Percentiles rank a stretch among this genome's conserved stretches.
These are phyloP conservation scores for Mesorhabditis belari DNA, from an alignment of 2,888 invertebrate species.

Conservation along the genomic window DNA sequence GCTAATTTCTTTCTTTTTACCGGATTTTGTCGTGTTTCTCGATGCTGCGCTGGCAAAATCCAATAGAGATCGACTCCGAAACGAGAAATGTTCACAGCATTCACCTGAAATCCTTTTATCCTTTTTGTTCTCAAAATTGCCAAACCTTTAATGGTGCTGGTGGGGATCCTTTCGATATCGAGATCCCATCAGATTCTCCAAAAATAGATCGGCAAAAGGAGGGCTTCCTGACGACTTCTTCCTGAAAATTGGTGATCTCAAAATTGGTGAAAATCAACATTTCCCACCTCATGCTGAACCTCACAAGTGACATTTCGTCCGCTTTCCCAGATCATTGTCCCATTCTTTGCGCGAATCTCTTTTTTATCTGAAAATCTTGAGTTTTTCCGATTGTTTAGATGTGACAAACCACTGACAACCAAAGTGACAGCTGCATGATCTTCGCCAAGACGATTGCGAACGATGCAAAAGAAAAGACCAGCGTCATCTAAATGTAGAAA, in stretches of 20 bases:
- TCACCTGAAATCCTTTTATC: neutral
- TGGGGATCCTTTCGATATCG: neutral
- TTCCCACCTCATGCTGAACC: neutral
- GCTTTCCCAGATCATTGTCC: neutral
- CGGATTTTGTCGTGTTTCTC: slow-evolving; percentile 28
- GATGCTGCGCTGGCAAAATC: slow-evolving; percentile 20
- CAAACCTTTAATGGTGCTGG: neutral
- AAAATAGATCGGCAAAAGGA: neutral
- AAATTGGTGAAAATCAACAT: neutral
- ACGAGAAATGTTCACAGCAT: neutral
- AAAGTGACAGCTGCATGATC: slow-evolving; percentile 41
- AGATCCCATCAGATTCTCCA: neutral
- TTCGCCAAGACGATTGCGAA: slow-evolving; percentile 38
- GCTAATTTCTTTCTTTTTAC: slow-evolving; percentile 3
- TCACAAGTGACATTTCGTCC: neutral
- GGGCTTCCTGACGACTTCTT: neutral
- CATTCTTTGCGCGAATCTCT: neutral
- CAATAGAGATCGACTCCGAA: slow-evolving; percentile 15
- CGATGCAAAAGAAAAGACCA: slow-evolving; percentile 45
- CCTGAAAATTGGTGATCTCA: neutral
- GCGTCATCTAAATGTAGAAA: slow-evolving; percentile 25
- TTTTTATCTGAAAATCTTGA: neutral
- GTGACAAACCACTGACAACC: slow-evolving; percentile 40
- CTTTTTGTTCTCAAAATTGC: neutral
- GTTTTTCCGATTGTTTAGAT: neutral